A percentile compares a stretch with the other conserved stretches of the same genome.
Evolutionary conservation across 2,797 vertebrate species (phyloP).

Genomic region (Hemitrygon akajei): DNA sequence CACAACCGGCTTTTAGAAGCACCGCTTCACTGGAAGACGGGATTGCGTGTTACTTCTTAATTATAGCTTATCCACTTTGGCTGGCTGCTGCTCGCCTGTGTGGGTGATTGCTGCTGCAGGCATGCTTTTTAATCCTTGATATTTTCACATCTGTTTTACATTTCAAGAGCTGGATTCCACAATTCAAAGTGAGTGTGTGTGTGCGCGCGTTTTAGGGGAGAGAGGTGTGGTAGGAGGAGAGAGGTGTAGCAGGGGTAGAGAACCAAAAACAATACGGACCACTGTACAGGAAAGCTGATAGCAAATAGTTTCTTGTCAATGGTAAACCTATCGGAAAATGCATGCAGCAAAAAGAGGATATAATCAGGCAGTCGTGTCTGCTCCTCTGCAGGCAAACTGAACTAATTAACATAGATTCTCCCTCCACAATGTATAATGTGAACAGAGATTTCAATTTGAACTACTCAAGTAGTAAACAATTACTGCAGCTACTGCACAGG

Average conservation of each 20-base stretch:
- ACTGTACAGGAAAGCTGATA: not conserved
- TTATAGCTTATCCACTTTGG: not conserved
- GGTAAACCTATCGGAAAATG: not conserved
- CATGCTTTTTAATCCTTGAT: not conserved
- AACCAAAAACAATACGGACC: not conserved
- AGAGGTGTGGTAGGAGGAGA: not conserved
- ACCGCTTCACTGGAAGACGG: not conserved
- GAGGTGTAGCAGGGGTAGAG: not conserved
- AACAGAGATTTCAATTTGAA: not conserved
- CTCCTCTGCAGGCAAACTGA: too few species aligned
- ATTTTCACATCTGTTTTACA: constrained; percentile 24
- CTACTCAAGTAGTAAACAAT: not conserved
- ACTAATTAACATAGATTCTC: not conserved
- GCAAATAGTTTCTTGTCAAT: not conserved
- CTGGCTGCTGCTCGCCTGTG: not conserved
- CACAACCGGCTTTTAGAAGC: not conserved
- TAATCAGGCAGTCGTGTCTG: not conserved
- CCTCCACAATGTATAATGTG: not conserved
- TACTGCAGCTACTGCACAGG: not conserved
- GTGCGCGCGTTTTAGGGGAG: not conserved
- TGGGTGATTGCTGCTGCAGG: not conserved
- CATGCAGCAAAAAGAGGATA: not conserved
- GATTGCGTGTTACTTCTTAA: not conserved
- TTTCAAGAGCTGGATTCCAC: not conserved
- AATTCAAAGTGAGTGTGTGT: not conserved